Base-by-base conservation (phyloP, 2,113 vertebrate species). In the Protomyctophum bolini region DNA sequence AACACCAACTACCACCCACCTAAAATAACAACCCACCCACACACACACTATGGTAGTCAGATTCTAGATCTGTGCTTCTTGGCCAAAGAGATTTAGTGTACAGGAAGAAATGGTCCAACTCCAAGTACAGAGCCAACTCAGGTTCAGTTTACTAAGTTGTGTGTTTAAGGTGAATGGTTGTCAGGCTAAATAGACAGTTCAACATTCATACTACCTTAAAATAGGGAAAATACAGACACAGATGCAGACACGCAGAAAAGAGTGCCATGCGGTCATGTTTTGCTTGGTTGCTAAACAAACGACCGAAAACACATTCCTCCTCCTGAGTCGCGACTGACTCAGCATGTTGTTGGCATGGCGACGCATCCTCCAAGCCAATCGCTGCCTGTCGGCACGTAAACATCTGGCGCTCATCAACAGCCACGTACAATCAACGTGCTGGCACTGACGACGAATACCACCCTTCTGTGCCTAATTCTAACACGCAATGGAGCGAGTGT, bases 1-100 rank as follows among this genome's bases (percentile, higher is more conserved):
- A 58, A 68, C 58, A 15, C 56, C 21, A 14, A 21, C 56, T 21
- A 57, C 6, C 2, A 21, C 54, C 12, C 66, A 9, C 10, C 8
- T 10, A 11, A 58, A 12, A 46, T 7, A 46, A 45, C 41, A 9
- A 47, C 3, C 21, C 28, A 15, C 7, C 70, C 55, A 69, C 6
- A 28, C 66, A 66, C 77, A 83, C 84, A 72, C 86, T 21, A 21
- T 21, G 21, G 21, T 21, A 21, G 21, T 21, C 21, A 21, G 1
- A 21, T 21, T 21, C 2, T 21, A 21, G 21, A 21, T 21, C 21
- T 21, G 21, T 2, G 21, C 1, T 21, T 21, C 21, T 21, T 21
- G 21, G 21, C 21, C 21, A 2, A 21, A 21, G 21, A 21, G 21
- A 21, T 21, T 21, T 21, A 21, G 21, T 21, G 21, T 21, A 21